These are phyloP conservation scores for Calliopsis andreniformis DNA, from an alignment of 1,140 invertebrate genomes.

Conservation along the genomic window DNA sequence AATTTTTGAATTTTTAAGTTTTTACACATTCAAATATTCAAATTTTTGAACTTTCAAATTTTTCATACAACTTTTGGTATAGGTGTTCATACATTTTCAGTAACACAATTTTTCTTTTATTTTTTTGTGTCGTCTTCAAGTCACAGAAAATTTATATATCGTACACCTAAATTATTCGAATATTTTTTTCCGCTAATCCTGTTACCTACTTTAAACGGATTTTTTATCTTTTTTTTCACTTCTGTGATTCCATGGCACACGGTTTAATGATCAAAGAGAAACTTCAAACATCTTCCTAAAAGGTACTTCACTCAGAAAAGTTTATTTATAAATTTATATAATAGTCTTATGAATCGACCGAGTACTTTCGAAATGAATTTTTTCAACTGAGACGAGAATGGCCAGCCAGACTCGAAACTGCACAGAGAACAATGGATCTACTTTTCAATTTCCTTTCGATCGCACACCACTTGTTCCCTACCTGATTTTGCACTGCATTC, in stretches of 20 bases:
- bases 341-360: background rate
- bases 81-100: too few relatives aligned
- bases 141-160: too few relatives aligned
- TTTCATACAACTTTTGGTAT: too few relatives aligned
- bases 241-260: background rate
- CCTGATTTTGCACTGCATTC: background rate
- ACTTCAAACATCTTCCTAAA: background rate
- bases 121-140: too few relatives aligned
- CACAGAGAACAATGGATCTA: background rate
- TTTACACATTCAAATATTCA: too few relatives aligned
- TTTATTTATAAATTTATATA: background rate
- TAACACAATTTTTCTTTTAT: too few relatives aligned
- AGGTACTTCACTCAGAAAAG: background rate
- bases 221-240: background rate
- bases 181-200: too few relatives aligned
- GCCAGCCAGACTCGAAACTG: background rate
- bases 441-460: constrained; percentile 4
- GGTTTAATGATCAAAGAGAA: constrained; percentile 3
- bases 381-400: background rate
- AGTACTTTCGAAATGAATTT: background rate
- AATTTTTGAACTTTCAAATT: too few relatives aligned
- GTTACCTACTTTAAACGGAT: background rate
- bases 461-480: background rate
- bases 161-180: too few relatives aligned
- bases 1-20: too few relatives aligned